Base-by-base conservation (phyloP, 1,140 invertebrate genomes). In the Tetragnatha versicolor region DNA sequence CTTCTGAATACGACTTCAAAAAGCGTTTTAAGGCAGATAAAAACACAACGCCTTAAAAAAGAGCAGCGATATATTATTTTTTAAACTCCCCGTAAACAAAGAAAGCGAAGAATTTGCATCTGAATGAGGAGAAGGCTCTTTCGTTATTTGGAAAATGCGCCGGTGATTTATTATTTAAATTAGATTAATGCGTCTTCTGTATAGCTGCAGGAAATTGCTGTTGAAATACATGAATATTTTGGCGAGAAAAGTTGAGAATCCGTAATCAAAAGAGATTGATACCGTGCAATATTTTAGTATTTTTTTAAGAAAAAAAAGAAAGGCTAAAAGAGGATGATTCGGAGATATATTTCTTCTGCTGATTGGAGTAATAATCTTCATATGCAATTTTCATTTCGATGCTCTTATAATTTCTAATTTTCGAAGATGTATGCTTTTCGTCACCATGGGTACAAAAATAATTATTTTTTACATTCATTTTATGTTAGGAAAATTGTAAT, bases 91-190 rank as follows among this genome's bases (percentile, higher is more conserved):
- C 2, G 65, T 49, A 47, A 68, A 68, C 65, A 68, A 68, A 68
- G 45, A n/a, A n/a, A n/a, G 65, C 27, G 45, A 68, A 20, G 27
- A 49, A 68, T 68, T 68, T 68, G 45, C 65, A 68, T 68, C 14
- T 68, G 65, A 68, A 68, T 68, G 45, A n/a, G n/a, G n/a, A n/a
- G n/a, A n/a, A 68, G 45, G 14, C 45, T 33, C 31, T 31, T 68
- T 35, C 22, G 29, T 49, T 68, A 27, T 68, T 68, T 68, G 45
- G n/a, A n/a, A n/a, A 68, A 68, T 49, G n/a, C 25, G 45, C 17
- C 20, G 65, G 65, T 49, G 65, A 68, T 68, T 68, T 68, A 68
- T 68, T 68, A 68, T 68, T 68, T 31, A 68, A 68, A 68, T 68
- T 49, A 68, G 65, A 68, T 68, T 68, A 49, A 68, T 68, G 49